Evolutionary conservation across 2,888 invertebrate species (phyloP).

Genomic region (Catocala nupta): DNA sequence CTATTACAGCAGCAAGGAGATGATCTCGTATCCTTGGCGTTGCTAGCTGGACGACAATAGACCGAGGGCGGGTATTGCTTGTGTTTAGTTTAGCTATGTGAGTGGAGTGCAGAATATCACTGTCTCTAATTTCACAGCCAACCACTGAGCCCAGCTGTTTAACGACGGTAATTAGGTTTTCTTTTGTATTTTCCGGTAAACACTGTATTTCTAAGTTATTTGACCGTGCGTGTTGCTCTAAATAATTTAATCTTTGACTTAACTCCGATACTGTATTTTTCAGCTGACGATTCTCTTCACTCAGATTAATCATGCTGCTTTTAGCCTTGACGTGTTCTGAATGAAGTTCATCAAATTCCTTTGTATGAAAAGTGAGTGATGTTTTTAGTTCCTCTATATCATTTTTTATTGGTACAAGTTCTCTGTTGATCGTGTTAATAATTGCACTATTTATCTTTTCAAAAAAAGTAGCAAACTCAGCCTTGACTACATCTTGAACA

Average conservation of each 20-base stretch:
- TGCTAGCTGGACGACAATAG: conserved; percentile 9
- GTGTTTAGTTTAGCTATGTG: conserved; percentile 7
- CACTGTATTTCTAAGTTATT: conserved; percentile 8
- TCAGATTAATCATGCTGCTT: neutral
- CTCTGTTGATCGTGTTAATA: too few species aligned
- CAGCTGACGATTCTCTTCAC: neutral
- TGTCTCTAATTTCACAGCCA: neutral
- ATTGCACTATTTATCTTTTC: too few species aligned
- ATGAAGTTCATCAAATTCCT: too few species aligned
- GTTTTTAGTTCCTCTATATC: too few species aligned
- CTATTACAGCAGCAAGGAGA: conserved; percentile 1
- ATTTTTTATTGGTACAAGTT: too few species aligned
- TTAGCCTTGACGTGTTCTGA: too few species aligned
- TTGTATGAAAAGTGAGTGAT: too few species aligned
- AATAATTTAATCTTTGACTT: too few species aligned
- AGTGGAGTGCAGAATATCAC: conserved; percentile 3
- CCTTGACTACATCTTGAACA: too few species aligned
- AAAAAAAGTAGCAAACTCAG: too few species aligned
- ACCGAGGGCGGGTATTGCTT: conserved; percentile 6
- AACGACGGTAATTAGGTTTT: conserved; percentile 1
- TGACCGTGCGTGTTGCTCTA: conserved; percentile 13
- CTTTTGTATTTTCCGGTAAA: conserved; percentile 8
- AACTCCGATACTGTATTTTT: neutral
- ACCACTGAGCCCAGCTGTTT: neutral
- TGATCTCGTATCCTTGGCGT: conserved; percentile 2